A percentile compares a stretch with the other conserved stretches of the same genome.
Conservation (phyloP, 2,888 invertebrate genomes). For the Deilephila elpenor region DNA sequence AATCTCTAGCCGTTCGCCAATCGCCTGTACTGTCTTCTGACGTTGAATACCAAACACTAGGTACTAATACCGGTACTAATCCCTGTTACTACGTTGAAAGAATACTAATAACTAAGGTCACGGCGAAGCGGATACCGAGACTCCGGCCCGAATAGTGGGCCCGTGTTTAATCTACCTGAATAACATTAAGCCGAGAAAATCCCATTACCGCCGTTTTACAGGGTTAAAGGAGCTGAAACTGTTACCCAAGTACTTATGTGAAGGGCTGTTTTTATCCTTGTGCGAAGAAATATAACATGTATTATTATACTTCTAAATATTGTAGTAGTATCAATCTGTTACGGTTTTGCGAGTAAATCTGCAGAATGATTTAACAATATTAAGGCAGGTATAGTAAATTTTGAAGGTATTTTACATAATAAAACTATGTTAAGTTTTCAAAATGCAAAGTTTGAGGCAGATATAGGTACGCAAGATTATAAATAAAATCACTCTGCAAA, state of each 20-base stretch:
- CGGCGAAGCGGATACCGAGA: constrained; percentile 15
- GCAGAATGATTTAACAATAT: no score
- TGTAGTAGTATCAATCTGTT: no score
- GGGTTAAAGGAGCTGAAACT: constrained; percentile 30
- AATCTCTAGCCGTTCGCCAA: constrained; percentile 62
- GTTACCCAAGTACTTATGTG: constrained; percentile 2
- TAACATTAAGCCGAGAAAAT: constrained; percentile 32
- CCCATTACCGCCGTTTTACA: constrained; percentile 30
- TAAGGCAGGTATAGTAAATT: no score
- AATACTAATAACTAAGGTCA: constrained; percentile 44
- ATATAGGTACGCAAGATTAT: no score
- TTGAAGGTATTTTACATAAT: no score
- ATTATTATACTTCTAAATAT: no score
- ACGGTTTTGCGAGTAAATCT: no score
- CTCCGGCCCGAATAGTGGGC: constrained; percentile 19
- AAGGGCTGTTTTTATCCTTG: not conserved
- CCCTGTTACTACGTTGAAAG: constrained; percentile 41
- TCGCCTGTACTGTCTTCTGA: constrained; percentile 60
- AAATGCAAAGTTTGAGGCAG: no score
- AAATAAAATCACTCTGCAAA: no score
- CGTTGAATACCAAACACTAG: constrained; percentile 63
- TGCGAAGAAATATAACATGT: not conserved
- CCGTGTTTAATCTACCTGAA: constrained; percentile 33
- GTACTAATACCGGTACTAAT: constrained; percentile 52
- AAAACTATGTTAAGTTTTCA: no score